phyloP scores from a whole-genome alignment of 2,113 vertebrate genomes.

The Ivindomyrus marchei region DNA sequence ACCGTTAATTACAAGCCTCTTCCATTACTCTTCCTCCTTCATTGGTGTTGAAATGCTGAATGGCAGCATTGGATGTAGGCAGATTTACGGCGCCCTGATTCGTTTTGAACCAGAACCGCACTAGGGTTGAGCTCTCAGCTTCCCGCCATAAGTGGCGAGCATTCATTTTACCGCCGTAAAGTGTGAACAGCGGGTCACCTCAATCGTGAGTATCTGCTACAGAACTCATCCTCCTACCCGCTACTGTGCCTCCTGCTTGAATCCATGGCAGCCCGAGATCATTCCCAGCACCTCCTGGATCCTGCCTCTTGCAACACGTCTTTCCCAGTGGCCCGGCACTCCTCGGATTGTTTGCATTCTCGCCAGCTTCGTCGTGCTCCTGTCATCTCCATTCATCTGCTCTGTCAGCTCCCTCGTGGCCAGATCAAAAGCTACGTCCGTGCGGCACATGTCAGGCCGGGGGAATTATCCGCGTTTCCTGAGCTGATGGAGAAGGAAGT shows the following conservation, averaged over 20 bases:
- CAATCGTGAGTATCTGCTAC: not conserved
- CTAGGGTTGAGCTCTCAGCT: not conserved
- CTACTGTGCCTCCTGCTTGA: not conserved
- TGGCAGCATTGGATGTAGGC: not conserved
- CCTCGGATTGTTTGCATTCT: not conserved
- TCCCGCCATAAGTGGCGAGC: not conserved
- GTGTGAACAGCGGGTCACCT: slow-evolving; percentile 12
- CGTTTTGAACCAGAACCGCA: slow-evolving; percentile 15
- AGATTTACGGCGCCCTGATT: slow-evolving; percentile 21
- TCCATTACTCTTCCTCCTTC: slow-evolving; percentile 8
- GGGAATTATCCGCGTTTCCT: slow-evolving; percentile 18
- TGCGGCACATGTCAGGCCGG: not conserved
- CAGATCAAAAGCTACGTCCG: slow-evolving; percentile 20
- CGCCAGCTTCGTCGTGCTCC: not conserved
- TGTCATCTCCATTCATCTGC: not conserved
- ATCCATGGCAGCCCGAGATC: not conserved
- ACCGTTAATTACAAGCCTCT: slow-evolving; percentile 24
- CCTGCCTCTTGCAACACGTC: not conserved
- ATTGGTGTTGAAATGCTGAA: slow-evolving; percentile 20
- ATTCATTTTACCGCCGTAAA: slow-evolving; percentile 8
- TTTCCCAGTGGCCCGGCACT: not conserved
- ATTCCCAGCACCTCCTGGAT: not conserved
- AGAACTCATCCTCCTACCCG: not conserved
- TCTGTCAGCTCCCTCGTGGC: not conserved
- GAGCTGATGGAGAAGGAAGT: slow-evolving; percentile 19